These are phyloP conservation scores for Antigone vipio DNA, from an alignment of 2,113 vertebrate species.

Conservation along the genomic window DNA sequence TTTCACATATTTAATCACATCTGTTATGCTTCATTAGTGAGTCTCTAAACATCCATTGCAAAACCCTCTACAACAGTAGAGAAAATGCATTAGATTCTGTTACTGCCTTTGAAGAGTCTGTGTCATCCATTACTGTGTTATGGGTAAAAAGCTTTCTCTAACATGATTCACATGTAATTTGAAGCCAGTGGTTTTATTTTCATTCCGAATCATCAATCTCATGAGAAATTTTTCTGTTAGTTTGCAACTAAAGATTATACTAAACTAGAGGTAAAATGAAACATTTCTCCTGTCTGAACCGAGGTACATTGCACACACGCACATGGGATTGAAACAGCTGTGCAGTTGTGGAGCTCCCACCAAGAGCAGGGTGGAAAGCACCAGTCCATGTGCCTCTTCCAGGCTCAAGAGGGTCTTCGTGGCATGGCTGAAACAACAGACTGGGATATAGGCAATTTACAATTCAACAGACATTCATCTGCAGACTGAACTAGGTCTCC, in stretches of 20 bases:
- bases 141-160: not conserved
- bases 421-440: not conserved
- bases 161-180: not conserved
- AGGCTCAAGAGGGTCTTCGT: not conserved
- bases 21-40: not conserved
- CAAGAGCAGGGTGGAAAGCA: not conserved
- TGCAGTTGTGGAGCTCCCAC: not conserved
- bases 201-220: not conserved
- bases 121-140: not conserved
- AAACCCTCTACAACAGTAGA: not conserved
- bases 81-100: not conserved
- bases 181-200: not conserved
- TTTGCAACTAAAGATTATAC: not conserved
- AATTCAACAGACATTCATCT: not conserved
- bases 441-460: not conserved
- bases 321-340: not conserved
- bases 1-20: not conserved
- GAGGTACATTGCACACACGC: accelerated
- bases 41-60: not conserved
- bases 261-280: not conserved
- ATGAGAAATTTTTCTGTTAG: not conserved
- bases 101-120: not conserved
- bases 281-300: not conserved
- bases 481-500: not conserved
- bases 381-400: not conserved